Evolutionary conservation across 2,113 vertebrate genomes (phyloP).

Genomic region (Ranitomeya imitator): DNA sequence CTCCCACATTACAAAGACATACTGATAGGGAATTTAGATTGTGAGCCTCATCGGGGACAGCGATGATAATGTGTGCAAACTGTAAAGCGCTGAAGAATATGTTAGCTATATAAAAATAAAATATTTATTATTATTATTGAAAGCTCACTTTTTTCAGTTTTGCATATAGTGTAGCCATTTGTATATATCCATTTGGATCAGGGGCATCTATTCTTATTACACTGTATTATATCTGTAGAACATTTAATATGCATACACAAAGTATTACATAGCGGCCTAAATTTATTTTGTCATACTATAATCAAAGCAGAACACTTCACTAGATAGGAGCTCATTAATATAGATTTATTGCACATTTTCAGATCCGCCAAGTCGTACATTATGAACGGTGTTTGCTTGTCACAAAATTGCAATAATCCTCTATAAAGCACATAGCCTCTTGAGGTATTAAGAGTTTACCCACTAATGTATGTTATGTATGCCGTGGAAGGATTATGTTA

Average conservation of each 20-base stretch:
- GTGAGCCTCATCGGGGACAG: too few species aligned
- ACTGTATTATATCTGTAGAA: background rate
- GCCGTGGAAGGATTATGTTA: background rate
- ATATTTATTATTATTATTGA: too few species aligned
- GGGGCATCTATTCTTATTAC: background rate
- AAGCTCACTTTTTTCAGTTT: background rate
- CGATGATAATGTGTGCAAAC: too few species aligned
- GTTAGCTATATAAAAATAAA: too few species aligned
- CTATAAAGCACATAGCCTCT: background rate
- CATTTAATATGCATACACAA: background rate
- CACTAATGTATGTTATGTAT: constrained; percentile 10
- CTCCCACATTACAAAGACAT: too few species aligned
- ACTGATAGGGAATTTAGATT: too few species aligned
- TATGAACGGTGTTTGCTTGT: background rate
- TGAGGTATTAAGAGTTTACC: background rate
- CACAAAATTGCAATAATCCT: background rate
- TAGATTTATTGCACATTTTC: background rate
- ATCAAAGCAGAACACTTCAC: background rate
- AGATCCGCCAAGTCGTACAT: background rate
- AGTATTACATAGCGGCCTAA: background rate
- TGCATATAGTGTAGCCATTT: background rate
- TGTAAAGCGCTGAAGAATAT: too few species aligned
- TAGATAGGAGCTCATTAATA: too few species aligned
- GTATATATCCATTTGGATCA: background rate
- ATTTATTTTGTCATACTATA: background rate